Percentiles rank a stretch among this genome's conserved stretches.
These are phyloP conservation scores for Pipistrellus pipistrellus DNA, from an alignment of 2,797 vertebrate species.

Conservation along the genomic window DNA sequence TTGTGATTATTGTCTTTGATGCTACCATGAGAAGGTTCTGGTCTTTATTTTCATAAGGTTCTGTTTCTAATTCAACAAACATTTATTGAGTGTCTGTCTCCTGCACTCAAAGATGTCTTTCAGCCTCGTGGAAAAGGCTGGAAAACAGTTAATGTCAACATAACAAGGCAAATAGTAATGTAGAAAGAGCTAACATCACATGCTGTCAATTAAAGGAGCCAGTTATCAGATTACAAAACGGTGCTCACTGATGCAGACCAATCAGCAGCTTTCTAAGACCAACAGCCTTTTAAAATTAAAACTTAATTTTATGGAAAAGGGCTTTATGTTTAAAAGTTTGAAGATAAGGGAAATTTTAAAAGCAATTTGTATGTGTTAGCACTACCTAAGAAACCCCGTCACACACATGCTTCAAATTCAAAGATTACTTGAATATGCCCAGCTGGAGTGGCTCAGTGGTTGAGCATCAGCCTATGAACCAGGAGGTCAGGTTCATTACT, in stretches of 20 bases:
- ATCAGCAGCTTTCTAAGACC: neutral
- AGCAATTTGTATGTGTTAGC: neutral
- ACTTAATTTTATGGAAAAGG: neutral
- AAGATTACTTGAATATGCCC: neutral
- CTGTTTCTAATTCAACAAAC: slow-evolving; percentile 16
- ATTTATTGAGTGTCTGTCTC: neutral
- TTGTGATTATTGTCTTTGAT: neutral
- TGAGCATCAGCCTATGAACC: no score
- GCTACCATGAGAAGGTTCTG: neutral
- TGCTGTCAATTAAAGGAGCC: neutral
- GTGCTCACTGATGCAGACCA: neutral
- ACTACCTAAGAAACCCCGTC: neutral
- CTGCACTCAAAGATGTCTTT: neutral
- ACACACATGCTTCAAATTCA: neutral
- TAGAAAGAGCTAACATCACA: neutral
- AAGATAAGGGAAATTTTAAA: neutral
- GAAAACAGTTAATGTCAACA: slow-evolving; percentile 14
- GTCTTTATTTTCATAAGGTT: slow-evolving; percentile 4
- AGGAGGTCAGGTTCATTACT: no score
- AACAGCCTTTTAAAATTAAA: neutral
- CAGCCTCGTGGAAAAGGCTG: slow-evolving; percentile 1
- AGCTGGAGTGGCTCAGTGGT: no score
- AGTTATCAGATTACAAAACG: neutral
- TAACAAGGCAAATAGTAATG: neutral
- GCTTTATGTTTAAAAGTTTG: slow-evolving; percentile 32